Conservation (phyloP, 2,113 vertebrate genomes). For the Myocastor coypus region DNA sequence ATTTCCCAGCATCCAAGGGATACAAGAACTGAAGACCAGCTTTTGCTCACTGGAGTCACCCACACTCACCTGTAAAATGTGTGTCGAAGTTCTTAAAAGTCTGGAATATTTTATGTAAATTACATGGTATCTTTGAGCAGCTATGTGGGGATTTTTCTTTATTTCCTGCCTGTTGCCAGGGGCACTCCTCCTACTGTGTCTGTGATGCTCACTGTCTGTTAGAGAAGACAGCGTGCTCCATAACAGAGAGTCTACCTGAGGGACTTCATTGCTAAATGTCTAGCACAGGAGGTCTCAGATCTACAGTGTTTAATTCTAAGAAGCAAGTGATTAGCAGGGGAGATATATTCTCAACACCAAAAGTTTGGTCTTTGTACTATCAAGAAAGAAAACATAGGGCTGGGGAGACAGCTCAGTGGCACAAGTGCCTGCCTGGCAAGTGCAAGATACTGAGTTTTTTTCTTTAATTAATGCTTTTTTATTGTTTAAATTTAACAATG, state of each 20-base stretch:
- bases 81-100: not conserved
- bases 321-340: not conserved
- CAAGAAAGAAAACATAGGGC: not conserved
- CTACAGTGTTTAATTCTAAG: not conserved
- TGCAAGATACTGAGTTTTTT: no score
- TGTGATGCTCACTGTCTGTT: not conserved
- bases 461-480: no score
- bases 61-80: not conserved
- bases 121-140: not conserved
- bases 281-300: not conserved
- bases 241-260: not conserved
- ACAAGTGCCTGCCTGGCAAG: no score
- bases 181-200: not conserved
- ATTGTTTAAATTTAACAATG: no score
- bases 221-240: not conserved
- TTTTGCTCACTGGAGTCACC: not conserved
- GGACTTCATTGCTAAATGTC: not conserved
- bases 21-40: not conserved
- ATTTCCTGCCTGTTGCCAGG: not conserved
- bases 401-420: no score
- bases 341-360: not conserved
- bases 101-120: slow-evolving; percentile 6
- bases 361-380: not conserved
- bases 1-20: slow-evolving; percentile 5
- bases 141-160: not conserved